Base-by-base conservation (phyloP, 2,888 invertebrate genomes). In the Auanema freiburgensis region DNA sequence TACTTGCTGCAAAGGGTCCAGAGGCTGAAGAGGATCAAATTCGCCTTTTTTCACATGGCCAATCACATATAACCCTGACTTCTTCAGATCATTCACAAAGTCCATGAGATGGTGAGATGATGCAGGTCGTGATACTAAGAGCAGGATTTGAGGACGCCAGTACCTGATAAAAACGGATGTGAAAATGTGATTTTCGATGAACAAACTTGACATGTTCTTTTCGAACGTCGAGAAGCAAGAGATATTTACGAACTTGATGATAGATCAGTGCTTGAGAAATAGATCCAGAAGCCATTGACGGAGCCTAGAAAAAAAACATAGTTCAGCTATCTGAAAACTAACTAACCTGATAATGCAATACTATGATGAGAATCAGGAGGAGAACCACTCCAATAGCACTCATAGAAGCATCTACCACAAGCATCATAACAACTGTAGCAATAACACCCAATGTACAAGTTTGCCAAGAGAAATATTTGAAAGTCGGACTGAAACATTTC, bases 211-310 rank as follows among this genome's bases (percentile, higher is more conserved):
- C 96, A 85, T 98, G 98, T 84, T 95, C 92, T 74, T 98, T 95
- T 0, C 98, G 89, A 0, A 92, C 91, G 85, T 98, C 98, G 84
- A 98, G 85, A 85, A 98, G 89, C 0, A 99, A 87, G 11, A 98
- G 87, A 86, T 98, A 98, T 85, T 99, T 99, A 49, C 98, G 88
- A 10, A 83, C 81, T 70, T 96, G 95, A 84, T 98, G 97, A 86
- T 98, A 98, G 84, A 98, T 96, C 23, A 98, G 88, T n/a, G 98
- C 83, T 87, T 98, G 98, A 18, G 94, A 93, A 76, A 98, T 93
- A 59, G 93, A 94, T 41, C 98, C 98, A 96, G 98, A 98, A 72
- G 89, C 88, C 16, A 91, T 90, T 21, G 75, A 76, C 0, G 83
- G 83, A 0, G 83, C 83, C 71, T 77, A 57, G 21, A 63, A 61